Percentiles rank a stretch among this genome's conserved stretches.
Evolutionary conservation across 2,113 vertebrate species (phyloP).

Genomic region (Pipra filicauda): DNA sequence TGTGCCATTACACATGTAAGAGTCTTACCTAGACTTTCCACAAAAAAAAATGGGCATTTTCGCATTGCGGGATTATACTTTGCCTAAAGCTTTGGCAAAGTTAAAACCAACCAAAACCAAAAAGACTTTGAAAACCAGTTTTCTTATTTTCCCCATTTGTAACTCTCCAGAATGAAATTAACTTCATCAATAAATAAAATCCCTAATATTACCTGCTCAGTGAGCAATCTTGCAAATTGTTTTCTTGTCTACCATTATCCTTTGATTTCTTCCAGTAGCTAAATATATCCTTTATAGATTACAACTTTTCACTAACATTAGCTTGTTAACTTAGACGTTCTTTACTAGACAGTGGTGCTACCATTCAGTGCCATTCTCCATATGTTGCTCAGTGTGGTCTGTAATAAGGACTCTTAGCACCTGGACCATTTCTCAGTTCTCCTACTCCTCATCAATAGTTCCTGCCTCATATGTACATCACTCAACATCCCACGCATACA

Average conservation of each 20-base stretch:
- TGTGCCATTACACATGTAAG: neutral
- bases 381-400: neutral
- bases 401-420: neutral
- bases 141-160: neutral
- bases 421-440: conserved; percentile 24
- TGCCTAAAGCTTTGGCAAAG: neutral
- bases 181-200: neutral
- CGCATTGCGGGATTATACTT: neutral
- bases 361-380: neutral
- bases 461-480: neutral
- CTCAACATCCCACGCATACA: neutral
- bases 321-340: neutral
- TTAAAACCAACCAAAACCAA: neutral
- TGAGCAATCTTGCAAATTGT: neutral
- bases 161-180: neutral
- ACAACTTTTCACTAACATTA: neutral
- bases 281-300: neutral
- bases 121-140: neutral
- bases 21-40: neutral
- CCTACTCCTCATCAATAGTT: conserved; percentile 35
- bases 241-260: neutral
- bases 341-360: neutral
- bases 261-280: neutral
- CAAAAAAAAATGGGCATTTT: neutral
- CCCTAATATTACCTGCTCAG: neutral